Evolutionary conservation across 2,797 vertebrate species (phyloP).

Genomic region (Cygnus olor): DNA sequence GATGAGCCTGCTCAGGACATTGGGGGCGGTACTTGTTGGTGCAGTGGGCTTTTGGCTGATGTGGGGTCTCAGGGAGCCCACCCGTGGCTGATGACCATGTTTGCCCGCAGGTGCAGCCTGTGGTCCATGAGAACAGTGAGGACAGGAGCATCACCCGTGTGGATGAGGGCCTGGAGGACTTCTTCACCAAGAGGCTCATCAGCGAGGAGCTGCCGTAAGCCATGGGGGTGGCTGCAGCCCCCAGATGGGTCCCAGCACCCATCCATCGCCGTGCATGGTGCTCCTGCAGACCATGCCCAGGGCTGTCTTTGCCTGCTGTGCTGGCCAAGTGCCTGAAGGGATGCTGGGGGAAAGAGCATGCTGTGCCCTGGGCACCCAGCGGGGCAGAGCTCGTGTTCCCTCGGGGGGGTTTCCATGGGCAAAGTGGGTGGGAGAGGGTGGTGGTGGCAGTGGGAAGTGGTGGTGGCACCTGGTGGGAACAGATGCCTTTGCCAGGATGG

Average conservation of each 20-base stretch:
- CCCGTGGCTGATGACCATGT: not conserved
- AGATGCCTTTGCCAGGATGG: not conserved
- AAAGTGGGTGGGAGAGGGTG: not conserved
- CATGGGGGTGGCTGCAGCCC: not conserved
- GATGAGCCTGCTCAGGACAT: not conserved
- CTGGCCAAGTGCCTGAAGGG: not conserved
- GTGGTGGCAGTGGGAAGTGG: not conserved
- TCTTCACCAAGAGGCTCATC: slow-evolving; percentile 94
- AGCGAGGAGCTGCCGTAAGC: slow-evolving; percentile 89
- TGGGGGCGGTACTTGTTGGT: not conserved
- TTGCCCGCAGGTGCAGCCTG: slow-evolving; percentile 81
- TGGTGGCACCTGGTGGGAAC: not conserved
- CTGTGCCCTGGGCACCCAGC: not conserved
- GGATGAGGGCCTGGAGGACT: slow-evolving; percentile 95
- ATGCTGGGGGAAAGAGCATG: not conserved
- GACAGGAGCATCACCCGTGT: slow-evolving; percentile 88
- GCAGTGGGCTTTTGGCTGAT: not conserved
- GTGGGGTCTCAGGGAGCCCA: not conserved
- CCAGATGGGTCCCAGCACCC: not conserved
- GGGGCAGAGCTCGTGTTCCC: rapidly evolving
- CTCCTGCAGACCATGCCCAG: not conserved
- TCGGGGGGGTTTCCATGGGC: not conserved
- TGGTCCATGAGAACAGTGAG: slow-evolving; percentile 86
- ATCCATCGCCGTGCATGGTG: not conserved
- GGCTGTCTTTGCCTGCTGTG: not conserved